These are phyloP conservation scores for Drosophila silvestris DNA, from an alignment of 2,888 invertebrate species.

Conservation along the genomic window DNA sequence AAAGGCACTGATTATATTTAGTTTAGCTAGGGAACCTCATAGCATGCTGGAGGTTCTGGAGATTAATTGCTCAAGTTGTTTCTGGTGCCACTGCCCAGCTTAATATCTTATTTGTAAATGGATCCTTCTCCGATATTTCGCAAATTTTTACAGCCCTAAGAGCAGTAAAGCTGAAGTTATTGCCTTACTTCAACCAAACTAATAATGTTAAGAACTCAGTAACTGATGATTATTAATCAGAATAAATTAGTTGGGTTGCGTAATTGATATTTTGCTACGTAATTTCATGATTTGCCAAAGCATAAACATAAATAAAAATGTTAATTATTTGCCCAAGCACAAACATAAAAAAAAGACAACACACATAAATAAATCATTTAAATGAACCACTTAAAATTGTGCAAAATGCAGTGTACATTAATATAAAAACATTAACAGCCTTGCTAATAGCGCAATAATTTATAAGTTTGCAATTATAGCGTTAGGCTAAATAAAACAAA, in stretches of 20 bases:
- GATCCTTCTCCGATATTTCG: too few relatives aligned
- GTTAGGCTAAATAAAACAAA: too few relatives aligned
- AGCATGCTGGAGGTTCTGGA: too few relatives aligned
- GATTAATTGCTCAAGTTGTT: too few relatives aligned
- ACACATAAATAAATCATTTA: neutral
- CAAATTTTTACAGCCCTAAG: neutral
- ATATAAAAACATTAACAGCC: neutral
- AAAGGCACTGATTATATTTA: too few relatives aligned
- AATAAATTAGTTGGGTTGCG: neutral
- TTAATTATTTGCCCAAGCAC: neutral
- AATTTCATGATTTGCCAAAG: neutral
- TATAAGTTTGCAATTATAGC: too few relatives aligned
- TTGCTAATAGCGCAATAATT: too few relatives aligned
- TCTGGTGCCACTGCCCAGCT: too few relatives aligned
- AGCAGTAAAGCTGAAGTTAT: neutral
- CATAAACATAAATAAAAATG: neutral
- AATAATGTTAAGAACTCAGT: neutral
- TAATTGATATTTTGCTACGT: neutral
- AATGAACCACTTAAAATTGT: neutral
- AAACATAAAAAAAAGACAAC: neutral
- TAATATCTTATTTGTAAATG: too few relatives aligned
- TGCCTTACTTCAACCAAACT: neutral
- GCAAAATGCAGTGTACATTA: neutral
- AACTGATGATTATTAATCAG: neutral
- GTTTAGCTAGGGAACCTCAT: too few relatives aligned